Base-by-base conservation (phyloP, 2,888 invertebrate genomes). In the Pantelozetes paolii region DNA sequence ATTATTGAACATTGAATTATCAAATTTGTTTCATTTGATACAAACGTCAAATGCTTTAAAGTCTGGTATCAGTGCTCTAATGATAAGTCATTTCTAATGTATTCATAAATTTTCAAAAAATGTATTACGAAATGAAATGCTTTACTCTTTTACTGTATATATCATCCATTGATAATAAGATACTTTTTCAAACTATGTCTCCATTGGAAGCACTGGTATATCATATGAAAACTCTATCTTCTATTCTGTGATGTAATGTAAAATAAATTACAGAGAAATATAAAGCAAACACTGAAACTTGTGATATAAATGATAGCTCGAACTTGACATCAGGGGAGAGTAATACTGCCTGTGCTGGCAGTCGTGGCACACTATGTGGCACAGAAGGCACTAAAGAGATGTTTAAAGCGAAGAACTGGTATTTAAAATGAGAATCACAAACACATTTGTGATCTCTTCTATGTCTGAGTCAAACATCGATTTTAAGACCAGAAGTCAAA, bases 341-440 rank as follows among this genome's bases (percentile, higher is more conserved):
- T 26, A 57, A 57, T 26, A 57, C 26, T 26, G n/a, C 15, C 13
- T n/a, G n/a, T n/a, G n/a, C n/a, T n/a, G n/a, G 57, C n/a, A 57
- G 28, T 23, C 13, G 9, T n/a, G 3, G 2, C 30, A 20, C 30
- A 62, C 13, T 23, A 18, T 8, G 26, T 18, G 50, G 5, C 50
- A 57, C 2, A 9, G 15, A 26, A 62, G 18, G 32, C 23, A 2
- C 28, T 6, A 23, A 62, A 20, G 62, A 30, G 26, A 30, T 62
- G 62, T 62, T 62, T 23, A 15, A 5, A 30, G 5, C 30, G 30
- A 62, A 62, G 6, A 57, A 62, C 62, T 62, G 32, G 26, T 62
- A 62, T 62, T 62, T 62, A 62, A 62, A 62, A 62, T 62, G 28
- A 18, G 62, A 62, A 62, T 62, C 62, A 62, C 62, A 30, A 32